These are phyloP conservation scores for Oryzias melastigma DNA, from an alignment of 2,113 vertebrate genomes.

Conservation along the genomic window DNA sequence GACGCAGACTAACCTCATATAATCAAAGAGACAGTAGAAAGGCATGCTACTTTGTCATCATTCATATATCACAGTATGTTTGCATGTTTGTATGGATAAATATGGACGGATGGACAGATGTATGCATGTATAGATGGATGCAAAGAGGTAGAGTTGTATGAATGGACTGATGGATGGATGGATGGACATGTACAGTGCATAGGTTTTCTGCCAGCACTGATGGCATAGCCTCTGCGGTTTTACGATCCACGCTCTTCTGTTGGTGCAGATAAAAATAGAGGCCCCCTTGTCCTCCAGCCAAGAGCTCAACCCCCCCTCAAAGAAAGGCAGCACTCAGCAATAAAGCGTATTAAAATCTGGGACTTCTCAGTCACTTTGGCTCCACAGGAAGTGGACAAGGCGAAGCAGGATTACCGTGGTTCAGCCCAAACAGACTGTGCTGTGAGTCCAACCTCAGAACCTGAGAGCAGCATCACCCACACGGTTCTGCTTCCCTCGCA, in stretches of 20 bases:
- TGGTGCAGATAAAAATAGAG: conserved; percentile 59
- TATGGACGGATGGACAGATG: conserved; percentile 5
- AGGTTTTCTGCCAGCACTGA: conserved; percentile 59
- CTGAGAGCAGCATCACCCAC: conserved; percentile 9
- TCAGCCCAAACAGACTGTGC: conserved; percentile 13
- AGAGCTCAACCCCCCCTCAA: conserved; percentile 43
- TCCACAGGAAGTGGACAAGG: conserved; percentile 15
- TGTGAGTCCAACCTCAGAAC: conserved; percentile 8
- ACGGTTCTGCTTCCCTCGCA: too few relatives aligned
- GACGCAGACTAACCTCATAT: too few relatives aligned
- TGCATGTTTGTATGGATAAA: not conserved
- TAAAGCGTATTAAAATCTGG: conserved; percentile 53
- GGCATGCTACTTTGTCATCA: too few relatives aligned
- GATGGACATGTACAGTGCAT: conserved; percentile 4
- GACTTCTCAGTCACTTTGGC: conserved; percentile 26
- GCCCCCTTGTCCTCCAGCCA: conserved; percentile 47
- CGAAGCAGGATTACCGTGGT: conserved; percentile 32
- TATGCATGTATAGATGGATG: not conserved
- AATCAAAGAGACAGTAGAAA: too few relatives aligned
- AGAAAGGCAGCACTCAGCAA: conserved; percentile 59
- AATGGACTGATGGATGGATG: not conserved
- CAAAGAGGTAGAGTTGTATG: too few relatives aligned
- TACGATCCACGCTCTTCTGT: conserved; percentile 41
- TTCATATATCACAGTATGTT: too few relatives aligned
- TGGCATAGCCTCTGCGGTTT: conserved; percentile 54